Conservation (phyloP, 2,888 invertebrate genomes). For the Cyaniris semiargus region DNA sequence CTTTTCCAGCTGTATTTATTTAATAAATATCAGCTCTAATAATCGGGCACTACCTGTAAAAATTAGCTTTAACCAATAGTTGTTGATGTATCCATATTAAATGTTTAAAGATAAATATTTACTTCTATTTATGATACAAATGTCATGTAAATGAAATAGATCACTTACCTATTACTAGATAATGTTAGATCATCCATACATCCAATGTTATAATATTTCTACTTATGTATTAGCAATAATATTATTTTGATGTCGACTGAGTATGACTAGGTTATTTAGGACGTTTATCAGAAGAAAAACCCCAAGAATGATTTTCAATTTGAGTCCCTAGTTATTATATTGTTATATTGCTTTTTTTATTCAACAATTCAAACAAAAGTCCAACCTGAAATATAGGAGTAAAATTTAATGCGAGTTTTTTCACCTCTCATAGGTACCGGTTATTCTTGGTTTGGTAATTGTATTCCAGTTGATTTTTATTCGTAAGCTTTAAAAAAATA, state of each 20-base stretch:
- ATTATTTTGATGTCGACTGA: constrained; percentile 14
- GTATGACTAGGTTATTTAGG: background rate
- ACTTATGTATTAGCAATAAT: constrained; percentile 2
- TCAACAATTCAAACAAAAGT: too few relatives aligned
- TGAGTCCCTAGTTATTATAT: too few relatives aligned
- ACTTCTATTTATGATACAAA: constrained; percentile 32
- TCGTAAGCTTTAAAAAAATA: background rate
- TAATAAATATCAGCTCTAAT: background rate
- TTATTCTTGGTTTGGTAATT: background rate
- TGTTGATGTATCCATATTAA: constrained; percentile 23
- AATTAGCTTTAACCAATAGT: constrained; percentile 31
- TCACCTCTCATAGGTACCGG: background rate
- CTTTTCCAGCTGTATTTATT: constrained; percentile 30
- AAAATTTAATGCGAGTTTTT: constrained; percentile 2
- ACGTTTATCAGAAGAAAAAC: background rate
- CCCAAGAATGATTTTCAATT: background rate
- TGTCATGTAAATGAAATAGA: constrained; percentile 5
- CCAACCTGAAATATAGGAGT: background rate
- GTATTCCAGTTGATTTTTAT: background rate
- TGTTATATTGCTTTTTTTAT: too few relatives aligned
- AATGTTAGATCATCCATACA: background rate
- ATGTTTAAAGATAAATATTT: constrained; percentile 31
- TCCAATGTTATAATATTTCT: background rate
- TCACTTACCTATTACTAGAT: constrained; percentile 19
- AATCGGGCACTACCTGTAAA: constrained; percentile 26